Percentiles rank a stretch among this genome's conserved stretches.
phyloP scores from a whole-genome alignment of 1,140 invertebrate genomes.

The Bombus difficillimus region DNA sequence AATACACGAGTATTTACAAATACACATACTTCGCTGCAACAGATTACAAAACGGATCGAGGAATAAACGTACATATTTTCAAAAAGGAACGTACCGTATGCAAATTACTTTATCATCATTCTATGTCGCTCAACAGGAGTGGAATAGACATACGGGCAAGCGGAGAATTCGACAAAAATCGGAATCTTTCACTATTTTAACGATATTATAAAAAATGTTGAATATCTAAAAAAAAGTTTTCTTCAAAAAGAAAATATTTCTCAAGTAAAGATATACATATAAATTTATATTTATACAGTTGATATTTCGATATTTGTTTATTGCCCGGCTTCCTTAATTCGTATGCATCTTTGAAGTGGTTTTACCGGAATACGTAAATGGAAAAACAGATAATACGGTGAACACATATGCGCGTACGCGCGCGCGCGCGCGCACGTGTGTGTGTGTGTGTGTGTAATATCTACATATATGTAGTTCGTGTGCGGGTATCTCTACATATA shows the following conservation, averaged over 20 bases:
- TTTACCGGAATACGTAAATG: background rate
- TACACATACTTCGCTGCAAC: constrained; percentile 40
- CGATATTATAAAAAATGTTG: background rate
- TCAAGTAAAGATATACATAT: background rate
- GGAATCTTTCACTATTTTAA: background rate
- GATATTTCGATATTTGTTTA: background rate
- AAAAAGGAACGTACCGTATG: constrained; percentile 25
- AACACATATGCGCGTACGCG: background rate
- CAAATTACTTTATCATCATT: background rate
- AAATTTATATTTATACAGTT: background rate
- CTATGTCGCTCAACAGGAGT: background rate
- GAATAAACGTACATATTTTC: constrained; percentile 2
- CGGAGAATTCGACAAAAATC: constrained; percentile 22
- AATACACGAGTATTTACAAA: constrained; percentile 52
- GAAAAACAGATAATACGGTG: constrained; percentile 14
- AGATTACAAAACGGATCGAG: constrained; percentile 45
- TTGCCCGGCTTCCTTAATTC: background rate
- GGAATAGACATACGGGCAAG: background rate
- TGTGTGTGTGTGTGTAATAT: background rate
- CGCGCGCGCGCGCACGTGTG: background rate
- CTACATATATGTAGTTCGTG: background rate
- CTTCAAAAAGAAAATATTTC: background rate
- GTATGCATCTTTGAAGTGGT: background rate
- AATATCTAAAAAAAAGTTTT: background rate
- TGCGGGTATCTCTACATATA: background rate